A percentile compares a stretch with the other conserved stretches of the same genome.
Conservation (phyloP, 2,113 vertebrate genomes). For the Bubo bubo region DNA sequence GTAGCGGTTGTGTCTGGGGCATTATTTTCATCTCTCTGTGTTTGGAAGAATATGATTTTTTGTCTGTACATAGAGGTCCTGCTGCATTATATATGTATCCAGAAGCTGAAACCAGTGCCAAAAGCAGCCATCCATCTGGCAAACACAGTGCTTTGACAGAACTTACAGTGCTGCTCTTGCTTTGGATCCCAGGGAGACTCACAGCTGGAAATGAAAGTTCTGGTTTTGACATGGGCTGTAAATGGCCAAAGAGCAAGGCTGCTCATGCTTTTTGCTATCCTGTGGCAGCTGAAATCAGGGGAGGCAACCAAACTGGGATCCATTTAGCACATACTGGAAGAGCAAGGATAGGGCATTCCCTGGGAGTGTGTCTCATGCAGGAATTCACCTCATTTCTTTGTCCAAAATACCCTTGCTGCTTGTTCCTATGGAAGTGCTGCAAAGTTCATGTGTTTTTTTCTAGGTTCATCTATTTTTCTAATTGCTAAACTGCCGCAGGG, state of each 20-base stretch:
- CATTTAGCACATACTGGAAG: neutral
- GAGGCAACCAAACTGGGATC: neutral
- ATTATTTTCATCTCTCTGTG: neutral
- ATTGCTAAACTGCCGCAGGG: neutral
- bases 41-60: neutral
- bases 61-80: neutral
- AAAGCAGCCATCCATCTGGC: conserved; percentile 27
- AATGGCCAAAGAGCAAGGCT: neutral
- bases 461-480: neutral
- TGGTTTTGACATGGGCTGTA: neutral
- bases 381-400: neutral
- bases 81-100: neutral
- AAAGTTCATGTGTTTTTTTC: neutral
- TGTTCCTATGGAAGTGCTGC: neutral
- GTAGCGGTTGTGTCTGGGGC: neutral
- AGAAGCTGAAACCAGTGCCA: conserved; percentile 39
- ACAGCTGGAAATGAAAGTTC: neutral
- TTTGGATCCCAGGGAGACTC: neutral
- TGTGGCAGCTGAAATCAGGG: neutral
- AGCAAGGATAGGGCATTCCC: neutral
- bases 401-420: neutral
- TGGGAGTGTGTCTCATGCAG: neutral
- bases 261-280: neutral
- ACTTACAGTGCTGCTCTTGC: neutral
- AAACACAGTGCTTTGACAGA: neutral